Evolutionary conservation across 2,888 invertebrate species (phyloP), one percentile per base, ranked within the genome.

Genomic region (Hedychridium roseum): DNA sequence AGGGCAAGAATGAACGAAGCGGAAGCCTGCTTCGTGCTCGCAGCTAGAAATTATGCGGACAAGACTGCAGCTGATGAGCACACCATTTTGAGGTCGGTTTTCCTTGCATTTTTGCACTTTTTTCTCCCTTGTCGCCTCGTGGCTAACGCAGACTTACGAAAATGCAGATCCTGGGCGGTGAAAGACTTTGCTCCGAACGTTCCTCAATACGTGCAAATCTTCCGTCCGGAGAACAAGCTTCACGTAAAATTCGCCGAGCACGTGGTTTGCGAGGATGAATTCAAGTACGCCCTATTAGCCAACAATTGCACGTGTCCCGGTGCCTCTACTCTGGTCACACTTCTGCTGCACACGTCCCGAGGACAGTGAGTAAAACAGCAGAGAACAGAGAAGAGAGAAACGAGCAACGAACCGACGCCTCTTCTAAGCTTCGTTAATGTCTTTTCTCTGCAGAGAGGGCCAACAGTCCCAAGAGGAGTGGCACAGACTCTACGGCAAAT

Each of bases 231-330:
- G 82, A 97, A 97, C 80, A 98, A 98, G 78, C 86, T 98, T 66
- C 98, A 98, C 81, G 97, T 98, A 35, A 96, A 97, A 81, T 98
- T 98, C 81, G 98, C 98, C 28, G 97, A 98, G 78, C 96, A 94
- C 79, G 94, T 97, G 11, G 97, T 98, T 23, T 98, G 98, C 80
- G 98, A 98, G 80, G 97, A 98, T 78, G 98, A 98, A 81, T 97
- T 98, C 82, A 98, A 98, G 80, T 98, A 98, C 79, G 97, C 97
- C 15, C 85, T 98, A 49, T 82, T 98, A 62, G 97, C 98, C 54
- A 98, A 98, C 83, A 98, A 98, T 81, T 98, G 97, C 82, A 92
- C 97, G 54, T 97, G 96, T 80, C 97, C 97, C 0, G 98, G 97
- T 11, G 95, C 96, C 9, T 97, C 97, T 32, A 97, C 97, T 0